phyloP scores from a whole-genome alignment of 1,140 invertebrate species.

The Philotrypesis tridentata region DNA sequence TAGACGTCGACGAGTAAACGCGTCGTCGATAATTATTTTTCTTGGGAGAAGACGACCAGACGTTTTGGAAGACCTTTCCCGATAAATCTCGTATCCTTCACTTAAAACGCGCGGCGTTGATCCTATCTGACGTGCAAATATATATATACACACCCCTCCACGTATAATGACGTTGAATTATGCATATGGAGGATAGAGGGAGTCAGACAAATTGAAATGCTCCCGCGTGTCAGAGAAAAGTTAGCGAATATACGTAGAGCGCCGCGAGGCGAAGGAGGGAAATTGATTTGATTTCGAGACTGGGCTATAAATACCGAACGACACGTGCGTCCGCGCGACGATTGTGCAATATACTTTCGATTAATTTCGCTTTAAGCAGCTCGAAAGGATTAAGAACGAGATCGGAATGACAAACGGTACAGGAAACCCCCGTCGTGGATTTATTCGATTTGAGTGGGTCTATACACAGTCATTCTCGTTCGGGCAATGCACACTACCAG shows the following conservation, averaged over 20 bases:
- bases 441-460: neutral
- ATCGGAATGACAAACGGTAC: neutral
- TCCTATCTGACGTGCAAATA: neutral
- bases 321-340: neutral
- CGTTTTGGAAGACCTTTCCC: neutral
- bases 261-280: neutral
- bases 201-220: neutral
- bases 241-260: neutral
- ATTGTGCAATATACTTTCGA: neutral
- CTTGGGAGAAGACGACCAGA: neutral
- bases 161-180: neutral
- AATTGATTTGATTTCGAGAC: neutral
- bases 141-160: neutral
- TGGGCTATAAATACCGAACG: neutral
- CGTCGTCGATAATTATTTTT: neutral
- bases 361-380: neutral
- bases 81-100: neutral
- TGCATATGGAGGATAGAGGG: neutral
- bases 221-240: neutral
- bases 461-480: neutral
- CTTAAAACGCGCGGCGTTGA: neutral
- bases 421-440: neutral
- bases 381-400: neutral
- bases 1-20: neutral
- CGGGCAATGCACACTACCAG: neutral